phyloP scores from a whole-genome alignment of 2,113 vertebrate genomes.

The Hemiscyllium ocellatum region DNA sequence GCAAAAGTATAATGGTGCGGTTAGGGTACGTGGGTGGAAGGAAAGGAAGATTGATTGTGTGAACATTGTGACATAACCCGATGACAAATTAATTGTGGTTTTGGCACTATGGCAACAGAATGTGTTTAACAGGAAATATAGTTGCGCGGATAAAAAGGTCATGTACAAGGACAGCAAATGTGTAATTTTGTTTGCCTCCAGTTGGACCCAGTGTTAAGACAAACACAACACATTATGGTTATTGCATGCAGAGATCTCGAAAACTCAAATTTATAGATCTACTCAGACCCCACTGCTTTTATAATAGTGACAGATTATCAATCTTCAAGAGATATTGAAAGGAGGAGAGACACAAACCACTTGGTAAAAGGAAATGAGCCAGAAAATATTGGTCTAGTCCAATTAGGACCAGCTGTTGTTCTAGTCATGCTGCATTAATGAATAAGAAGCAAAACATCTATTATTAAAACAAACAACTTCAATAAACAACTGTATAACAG shows the following conservation, averaged over 20 bases:
- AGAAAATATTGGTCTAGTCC: background rate
- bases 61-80: background rate
- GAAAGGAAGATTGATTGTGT: background rate
- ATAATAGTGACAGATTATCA: background rate
- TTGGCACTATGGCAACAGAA: background rate
- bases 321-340: background rate
- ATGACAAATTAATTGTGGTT: background rate
- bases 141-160: background rate
- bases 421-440: background rate
- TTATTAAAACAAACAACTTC: background rate
- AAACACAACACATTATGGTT: background rate
- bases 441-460: background rate
- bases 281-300: background rate
- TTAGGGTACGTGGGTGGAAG: background rate
- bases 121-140: background rate
- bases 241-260: background rate
- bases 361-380: background rate
- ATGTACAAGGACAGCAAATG: background rate
- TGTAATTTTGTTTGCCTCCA: background rate
- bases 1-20: background rate
- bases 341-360: background rate
- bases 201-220: background rate
- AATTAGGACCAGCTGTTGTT: background rate
- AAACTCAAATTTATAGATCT: background rate
- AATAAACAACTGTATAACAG: background rate